Evolutionary conservation across 1,140 invertebrate species (phyloP), one percentile per base, ranked within the genome.

Genomic region (Carposina sasakii): DNA sequence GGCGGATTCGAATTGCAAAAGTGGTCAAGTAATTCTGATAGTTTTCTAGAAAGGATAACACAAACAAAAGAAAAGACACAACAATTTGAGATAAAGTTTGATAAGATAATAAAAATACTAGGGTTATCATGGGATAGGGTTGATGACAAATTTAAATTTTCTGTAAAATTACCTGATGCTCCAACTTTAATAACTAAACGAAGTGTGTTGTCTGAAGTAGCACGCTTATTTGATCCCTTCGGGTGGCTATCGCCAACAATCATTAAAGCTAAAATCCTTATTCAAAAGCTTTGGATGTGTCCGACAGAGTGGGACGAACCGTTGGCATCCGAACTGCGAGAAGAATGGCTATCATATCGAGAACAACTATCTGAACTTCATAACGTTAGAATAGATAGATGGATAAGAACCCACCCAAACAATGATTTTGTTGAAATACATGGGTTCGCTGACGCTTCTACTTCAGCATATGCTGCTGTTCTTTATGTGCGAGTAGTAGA

Each of bases 281-380:
- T 75, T 34, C 71, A 77, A 48, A 52, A 57, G 34, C n/a, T 75
- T 6, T 66, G 71, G 69, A 23, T 51, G 17, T 17, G 10, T 21
- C 13, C 19, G 4, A 5, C 22, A 3, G 22, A 9, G 8, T 77
- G 74, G 71, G 70, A 77, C 40, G 37, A 48, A 17, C 16, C 28
- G 10, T 26, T 63, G 9, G 30, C 48, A 4, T 9, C 12, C 10
- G 47, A 5, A 10, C 3, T 17, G 13, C 12, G 16, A 12, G n/a
- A 39, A 1, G 36, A 39, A 22, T 39, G 36, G 36, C 4, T 21
- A 12, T 10, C 10, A 2, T 9, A 13, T 2, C 6, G 36, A 21
- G 3, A 39, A 1, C 12, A 20, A 5, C 13, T 39, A 10, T 12
- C 10, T 9, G 19, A 39, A 12, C 10, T 39, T 6, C 10, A 39